These are phyloP conservation scores for Drosophila multiciliata DNA, from an alignment of 2,888 invertebrate species.

Conservation along the genomic window DNA sequence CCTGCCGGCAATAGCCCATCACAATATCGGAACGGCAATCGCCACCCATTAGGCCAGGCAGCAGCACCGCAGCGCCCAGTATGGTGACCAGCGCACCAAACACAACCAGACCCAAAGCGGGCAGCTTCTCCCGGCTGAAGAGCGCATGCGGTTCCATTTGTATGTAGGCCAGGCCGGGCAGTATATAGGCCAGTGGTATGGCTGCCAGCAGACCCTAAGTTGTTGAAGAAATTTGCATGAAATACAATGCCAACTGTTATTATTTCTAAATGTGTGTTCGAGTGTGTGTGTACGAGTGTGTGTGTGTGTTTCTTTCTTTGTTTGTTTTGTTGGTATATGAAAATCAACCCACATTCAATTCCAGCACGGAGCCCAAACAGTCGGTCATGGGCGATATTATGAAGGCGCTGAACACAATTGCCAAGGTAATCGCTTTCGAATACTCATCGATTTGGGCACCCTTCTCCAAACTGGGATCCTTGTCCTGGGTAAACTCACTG, in stretches of 20 bases:
- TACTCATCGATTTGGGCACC: slow-evolving; percentile 84
- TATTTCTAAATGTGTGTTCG: neutral
- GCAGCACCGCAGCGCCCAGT: slow-evolving; percentile 83
- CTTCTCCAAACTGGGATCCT: slow-evolving; percentile 84
- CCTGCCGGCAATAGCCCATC: slow-evolving; percentile 84
- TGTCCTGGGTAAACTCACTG: slow-evolving; percentile 84
- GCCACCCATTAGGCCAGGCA: slow-evolving; percentile 84
- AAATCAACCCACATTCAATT: slow-evolving; percentile 89
- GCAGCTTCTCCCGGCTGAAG: slow-evolving; percentile 89
- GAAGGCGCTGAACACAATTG: slow-evolving; percentile 89
- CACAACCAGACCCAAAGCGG: slow-evolving; percentile 89
- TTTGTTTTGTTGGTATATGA: slow-evolving; percentile 13
- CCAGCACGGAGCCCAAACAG: slow-evolving; percentile 92
- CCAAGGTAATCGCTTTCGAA: slow-evolving; percentile 85
- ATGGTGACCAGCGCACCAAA: slow-evolving; percentile 87
- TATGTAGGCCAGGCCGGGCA: slow-evolving; percentile 92
- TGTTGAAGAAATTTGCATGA: slow-evolving; percentile 58
- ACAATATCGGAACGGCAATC: slow-evolving; percentile 85
- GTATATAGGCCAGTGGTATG: slow-evolving; percentile 92
- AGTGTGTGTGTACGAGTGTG: neutral
- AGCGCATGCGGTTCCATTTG: slow-evolving; percentile 90
- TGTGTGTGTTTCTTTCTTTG: neutral
- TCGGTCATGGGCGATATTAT: slow-evolving; percentile 92
- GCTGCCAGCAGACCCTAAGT: slow-evolving; percentile 91
- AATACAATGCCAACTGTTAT: slow-evolving; percentile 17